Evolutionary conservation across 1,140 invertebrate genomes (phyloP), one percentile per base, ranked within the genome.

Genomic region (Hyles vespertilio): DNA sequence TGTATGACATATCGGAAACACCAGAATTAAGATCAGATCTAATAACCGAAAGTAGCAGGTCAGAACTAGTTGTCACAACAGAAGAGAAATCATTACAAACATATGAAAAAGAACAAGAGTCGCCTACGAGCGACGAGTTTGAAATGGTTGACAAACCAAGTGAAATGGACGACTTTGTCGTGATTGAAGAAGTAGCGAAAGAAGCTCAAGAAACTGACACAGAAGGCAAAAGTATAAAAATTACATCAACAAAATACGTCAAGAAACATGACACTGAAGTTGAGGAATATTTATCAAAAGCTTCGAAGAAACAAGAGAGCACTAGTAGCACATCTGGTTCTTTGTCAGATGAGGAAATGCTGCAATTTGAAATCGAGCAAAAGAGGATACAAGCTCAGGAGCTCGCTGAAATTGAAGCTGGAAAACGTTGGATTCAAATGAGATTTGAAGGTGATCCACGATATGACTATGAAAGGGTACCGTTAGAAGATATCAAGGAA

Each of bases 401-500:
- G 54, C 86, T 90, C 63, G 90, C 91, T 55, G 90, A 91, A 70
- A 90, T 95, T 48, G 95, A 95, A 72, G 93, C 93, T 5, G 93
- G 94, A 54, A 96, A 95, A 74, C 94, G 95, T 58, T 97, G 96
- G 96, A 93, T 96, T 51, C 95, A 96, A 84, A 95, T 96, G 93
- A 95, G 97, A 66, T 95, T 96, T 54, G 91, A 93, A 56, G 92
- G 92, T 12, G 92, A 93, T 79, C 87, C 91, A 12, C 86, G 92
- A 5, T 92, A 93, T 68, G 93, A 93, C 51, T 94, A 95, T 63
- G 94, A 95, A 70, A 90, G 94, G 57, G 94, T 94, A 11, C 94
- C 95, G n/a, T 81, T 97, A 32, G 96, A 97, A 88, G 96, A 97
- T 74, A 97, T 97, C 51, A 96, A 97, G 87, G 96, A 97, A 87